Conservation (phyloP, 2,113 vertebrate species). For the Eira barbara region DNA sequence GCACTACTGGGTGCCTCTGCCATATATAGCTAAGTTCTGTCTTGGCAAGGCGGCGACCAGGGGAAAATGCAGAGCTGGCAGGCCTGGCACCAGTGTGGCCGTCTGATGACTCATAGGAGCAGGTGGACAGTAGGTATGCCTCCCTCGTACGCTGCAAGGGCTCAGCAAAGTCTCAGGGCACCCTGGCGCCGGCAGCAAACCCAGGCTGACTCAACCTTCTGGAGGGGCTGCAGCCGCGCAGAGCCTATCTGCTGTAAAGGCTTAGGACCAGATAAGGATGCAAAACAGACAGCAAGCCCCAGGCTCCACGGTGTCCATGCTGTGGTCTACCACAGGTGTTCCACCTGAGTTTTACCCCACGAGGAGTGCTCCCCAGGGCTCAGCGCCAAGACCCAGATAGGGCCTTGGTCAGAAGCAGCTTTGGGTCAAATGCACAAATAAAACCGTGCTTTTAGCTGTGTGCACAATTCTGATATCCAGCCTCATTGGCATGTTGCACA, state of each 20-base stretch:
- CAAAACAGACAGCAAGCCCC: neutral
- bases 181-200: neutral
- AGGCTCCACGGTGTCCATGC: neutral
- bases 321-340: neutral
- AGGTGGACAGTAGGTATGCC: slow-evolving; percentile 61
- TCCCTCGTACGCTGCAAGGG: neutral
- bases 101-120: slow-evolving; percentile 55
- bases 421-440: neutral
- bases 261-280: neutral
- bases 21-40: neutral
- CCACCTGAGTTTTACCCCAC: neutral
- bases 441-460: neutral
- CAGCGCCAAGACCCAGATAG: neutral
- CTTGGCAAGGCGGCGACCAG: neutral
- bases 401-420: neutral
- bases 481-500: neutral
- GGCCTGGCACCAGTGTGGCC: neutral
- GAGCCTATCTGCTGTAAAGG: neutral
- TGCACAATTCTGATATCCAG: neutral
- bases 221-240: neutral
- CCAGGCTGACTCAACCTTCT: slow-evolving; percentile 51
- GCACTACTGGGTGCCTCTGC: neutral
- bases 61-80: slow-evolving; percentile 8
- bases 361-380: neutral
- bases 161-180: slow-evolving; percentile 47